Conservation (phyloP, 2,797 vertebrate species). For the Sylvilagus floridanus region DNA sequence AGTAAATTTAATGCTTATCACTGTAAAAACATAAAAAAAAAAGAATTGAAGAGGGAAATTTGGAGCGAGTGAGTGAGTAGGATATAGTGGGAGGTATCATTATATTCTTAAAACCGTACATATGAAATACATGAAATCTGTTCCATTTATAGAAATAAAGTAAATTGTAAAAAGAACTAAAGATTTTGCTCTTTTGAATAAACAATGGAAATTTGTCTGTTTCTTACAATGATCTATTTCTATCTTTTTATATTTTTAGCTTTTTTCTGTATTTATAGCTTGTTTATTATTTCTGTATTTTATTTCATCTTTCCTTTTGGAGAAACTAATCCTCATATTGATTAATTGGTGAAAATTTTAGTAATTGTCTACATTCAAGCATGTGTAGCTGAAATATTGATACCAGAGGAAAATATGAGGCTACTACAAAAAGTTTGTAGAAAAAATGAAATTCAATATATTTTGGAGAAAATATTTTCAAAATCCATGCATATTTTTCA, state of each 20-base stretch:
- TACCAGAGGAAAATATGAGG: not conserved
- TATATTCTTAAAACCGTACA: no score
- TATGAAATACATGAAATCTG: no score
- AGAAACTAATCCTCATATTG: not conserved
- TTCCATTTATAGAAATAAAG: no score
- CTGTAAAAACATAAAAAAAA: no score
- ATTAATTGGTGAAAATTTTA: constrained; percentile 21
- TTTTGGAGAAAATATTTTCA: no score
- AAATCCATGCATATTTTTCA: no score
- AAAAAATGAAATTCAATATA: no score
- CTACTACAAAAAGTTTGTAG: no score
- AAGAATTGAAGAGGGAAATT: no score
- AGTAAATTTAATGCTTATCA: no score
- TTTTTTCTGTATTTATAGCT: not conserved
- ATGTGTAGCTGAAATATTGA: constrained; percentile 5
- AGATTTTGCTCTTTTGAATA: not conserved
- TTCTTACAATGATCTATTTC: not conserved
- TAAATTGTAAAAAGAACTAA: not conserved
- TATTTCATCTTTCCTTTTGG: not conserved
- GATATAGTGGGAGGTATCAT: no score
- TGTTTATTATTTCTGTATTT: not conserved
- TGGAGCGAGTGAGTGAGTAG: no score
- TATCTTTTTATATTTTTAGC: not conserved
- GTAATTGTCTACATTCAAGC: not conserved
- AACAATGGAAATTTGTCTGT: not conserved